Conservation (phyloP, 2,888 invertebrate genomes). For the Hydrotaea cyrtoneurina region DNA sequence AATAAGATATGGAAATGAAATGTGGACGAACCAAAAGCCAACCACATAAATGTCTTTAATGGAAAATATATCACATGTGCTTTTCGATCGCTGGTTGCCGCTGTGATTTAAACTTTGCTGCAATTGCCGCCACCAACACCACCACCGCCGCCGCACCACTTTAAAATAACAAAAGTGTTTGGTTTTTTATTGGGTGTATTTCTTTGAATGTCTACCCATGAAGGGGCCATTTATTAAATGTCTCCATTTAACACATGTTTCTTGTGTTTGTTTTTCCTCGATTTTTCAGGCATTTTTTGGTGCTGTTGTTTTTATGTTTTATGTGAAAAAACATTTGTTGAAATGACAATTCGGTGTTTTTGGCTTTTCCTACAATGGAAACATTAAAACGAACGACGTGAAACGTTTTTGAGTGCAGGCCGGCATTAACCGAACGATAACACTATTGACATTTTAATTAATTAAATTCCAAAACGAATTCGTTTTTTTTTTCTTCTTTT, state of each 20-base stretch:
- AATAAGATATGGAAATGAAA: not conserved
- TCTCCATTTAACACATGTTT: conserved; percentile 54
- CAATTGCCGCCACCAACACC: not conserved
- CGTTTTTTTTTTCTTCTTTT: not conserved
- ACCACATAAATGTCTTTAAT: not conserved
- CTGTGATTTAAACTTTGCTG: not conserved
- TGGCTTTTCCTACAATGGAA: not conserved
- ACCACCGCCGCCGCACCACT: no score
- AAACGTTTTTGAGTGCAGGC: not conserved
- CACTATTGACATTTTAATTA: conserved; percentile 33
- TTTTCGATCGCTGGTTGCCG: not conserved
- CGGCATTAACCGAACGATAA: not conserved
- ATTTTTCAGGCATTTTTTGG: not conserved
- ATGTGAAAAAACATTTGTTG: not conserved
- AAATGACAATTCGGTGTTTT: not conserved
- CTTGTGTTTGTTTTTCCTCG: conserved; percentile 29
- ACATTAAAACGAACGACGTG: not conserved
- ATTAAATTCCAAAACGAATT: not conserved
- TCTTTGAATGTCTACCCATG: not conserved
- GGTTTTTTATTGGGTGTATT: no score
- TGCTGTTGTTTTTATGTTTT: not conserved
- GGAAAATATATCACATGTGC: conserved; percentile 14
- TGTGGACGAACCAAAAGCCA: conserved; percentile 10
- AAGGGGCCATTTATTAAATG: conserved; percentile 44
- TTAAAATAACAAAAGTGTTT: not conserved